Conservation (phyloP, 1,140 invertebrate species). For the Drosophila watanabei region DNA sequence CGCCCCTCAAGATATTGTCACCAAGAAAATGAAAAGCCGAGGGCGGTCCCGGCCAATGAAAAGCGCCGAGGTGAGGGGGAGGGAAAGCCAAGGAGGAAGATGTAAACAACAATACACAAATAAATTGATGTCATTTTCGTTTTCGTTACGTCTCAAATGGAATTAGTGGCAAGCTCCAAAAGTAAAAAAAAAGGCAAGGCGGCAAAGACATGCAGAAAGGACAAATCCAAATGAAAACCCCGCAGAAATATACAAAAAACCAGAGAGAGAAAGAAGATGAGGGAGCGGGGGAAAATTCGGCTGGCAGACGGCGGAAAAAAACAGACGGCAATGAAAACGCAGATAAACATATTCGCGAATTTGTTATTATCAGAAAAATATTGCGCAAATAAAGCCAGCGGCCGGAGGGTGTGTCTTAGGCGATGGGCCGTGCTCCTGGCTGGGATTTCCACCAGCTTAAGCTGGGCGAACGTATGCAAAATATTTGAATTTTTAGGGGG, state of each 20-base stretch:
- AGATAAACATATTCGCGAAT: conserved; percentile 84
- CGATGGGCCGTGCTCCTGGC: conserved; percentile 10
- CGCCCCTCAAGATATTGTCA: conserved; percentile 43
- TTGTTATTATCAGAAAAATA: conserved; percentile 84
- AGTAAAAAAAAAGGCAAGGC: conserved; percentile 12
- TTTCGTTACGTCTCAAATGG: conserved; percentile 82
- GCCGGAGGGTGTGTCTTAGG: conserved; percentile 16
- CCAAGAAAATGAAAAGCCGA: conserved; percentile 29
- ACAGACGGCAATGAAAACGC: conserved; percentile 75
- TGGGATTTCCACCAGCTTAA: conserved; percentile 42
- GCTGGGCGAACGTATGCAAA: conserved; percentile 62
- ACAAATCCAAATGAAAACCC: conserved; percentile 61
- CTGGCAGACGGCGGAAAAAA: conserved; percentile 33
- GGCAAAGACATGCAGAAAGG: conserved; percentile 28
- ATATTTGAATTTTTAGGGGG: conserved; percentile 21
- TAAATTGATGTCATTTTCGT: conserved; percentile 84
- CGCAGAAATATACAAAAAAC: conserved; percentile 39
- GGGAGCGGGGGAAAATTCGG: conserved; percentile 5
- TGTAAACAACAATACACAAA: conserved; percentile 72
- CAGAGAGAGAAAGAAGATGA: background rate
- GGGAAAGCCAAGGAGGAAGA: conserved; percentile 11
- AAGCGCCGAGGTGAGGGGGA: conserved; percentile 14
- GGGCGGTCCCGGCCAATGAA: conserved; percentile 35
- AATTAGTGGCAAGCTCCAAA: conserved; percentile 70
- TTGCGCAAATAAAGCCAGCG: conserved; percentile 72